Conservation (phyloP, 2,888 invertebrate species). For the Aelia acuminata region DNA sequence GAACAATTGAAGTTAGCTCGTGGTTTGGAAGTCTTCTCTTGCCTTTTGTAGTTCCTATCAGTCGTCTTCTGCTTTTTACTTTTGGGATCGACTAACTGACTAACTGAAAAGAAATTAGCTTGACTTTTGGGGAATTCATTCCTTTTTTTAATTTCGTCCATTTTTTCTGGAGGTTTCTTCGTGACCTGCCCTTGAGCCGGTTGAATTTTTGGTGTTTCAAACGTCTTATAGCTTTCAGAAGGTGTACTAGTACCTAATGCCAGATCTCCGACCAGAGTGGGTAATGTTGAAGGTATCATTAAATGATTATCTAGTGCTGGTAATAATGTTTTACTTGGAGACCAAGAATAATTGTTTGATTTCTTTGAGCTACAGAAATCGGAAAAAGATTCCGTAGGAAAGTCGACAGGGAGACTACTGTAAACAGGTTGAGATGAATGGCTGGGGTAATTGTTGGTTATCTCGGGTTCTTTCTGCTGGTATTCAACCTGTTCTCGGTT, state of each 20-base stretch:
- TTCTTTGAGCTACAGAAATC: constrained; percentile 62
- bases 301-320: constrained; percentile 67
- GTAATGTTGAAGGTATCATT: constrained; percentile 73
- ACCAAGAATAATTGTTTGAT: constrained; percentile 66
- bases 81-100: constrained; percentile 73
- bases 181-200: background rate
- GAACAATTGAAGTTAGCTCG: constrained; percentile 52
- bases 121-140: constrained; percentile 60
- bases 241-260: constrained; percentile 70
- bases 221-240: constrained; percentile 62
- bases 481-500: constrained; percentile 43
- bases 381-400: constrained; percentile 58
- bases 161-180: constrained; percentile 62
- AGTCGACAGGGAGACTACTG: constrained; percentile 21
- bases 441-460: constrained; percentile 10
- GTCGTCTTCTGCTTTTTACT: constrained; percentile 64
- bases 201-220: constrained; percentile 47
- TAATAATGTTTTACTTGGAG: constrained; percentile 66
- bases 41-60: constrained; percentile 53
- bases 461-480: constrained; percentile 51
- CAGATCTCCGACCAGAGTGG: constrained; percentile 76
- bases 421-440: constrained; percentile 42
- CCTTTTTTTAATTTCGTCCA: constrained; percentile 57
- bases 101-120: constrained; percentile 74
- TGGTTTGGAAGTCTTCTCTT: constrained; percentile 57